These are phyloP conservation scores for Amphipoea lucens DNA, from an alignment of 2,888 invertebrate species.

Conservation along the genomic window DNA sequence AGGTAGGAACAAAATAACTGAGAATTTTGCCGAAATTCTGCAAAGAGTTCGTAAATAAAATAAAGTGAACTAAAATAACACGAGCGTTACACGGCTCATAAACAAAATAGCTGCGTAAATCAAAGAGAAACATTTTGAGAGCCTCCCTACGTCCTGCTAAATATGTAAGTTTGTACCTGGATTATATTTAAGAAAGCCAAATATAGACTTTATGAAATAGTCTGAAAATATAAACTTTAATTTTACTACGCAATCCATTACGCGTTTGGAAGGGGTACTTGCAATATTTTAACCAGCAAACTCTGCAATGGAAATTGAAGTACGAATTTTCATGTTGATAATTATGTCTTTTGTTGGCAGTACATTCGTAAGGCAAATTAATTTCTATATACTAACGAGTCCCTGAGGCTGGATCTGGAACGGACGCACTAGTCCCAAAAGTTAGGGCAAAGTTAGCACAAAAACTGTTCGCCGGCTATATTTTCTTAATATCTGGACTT, in stretches of 20 bases:
- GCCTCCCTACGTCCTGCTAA: constrained; percentile 19
- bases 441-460: neutral
- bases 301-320: neutral
- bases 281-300: neutral
- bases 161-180: constrained; percentile 37
- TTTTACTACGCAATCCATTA: neutral
- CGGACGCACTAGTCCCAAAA: neutral
- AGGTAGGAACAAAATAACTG: neutral
- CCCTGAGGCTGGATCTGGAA: neutral
- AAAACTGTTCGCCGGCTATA: neutral
- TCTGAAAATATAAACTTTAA: constrained; percentile 18
- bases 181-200: constrained; percentile 30
- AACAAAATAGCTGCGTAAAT: constrained; percentile 48
- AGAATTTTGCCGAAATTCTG: neutral
- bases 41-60: constrained; percentile 25
- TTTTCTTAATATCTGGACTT: neutral
- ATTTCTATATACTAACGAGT: neutral
- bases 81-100: constrained; percentile 19
- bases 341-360: neutral
- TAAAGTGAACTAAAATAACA: constrained; percentile 15
- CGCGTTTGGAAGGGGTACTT: neutral
- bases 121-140: constrained; percentile 46
- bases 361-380: neutral
- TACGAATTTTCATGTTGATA: neutral
- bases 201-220: constrained; percentile 34